phyloP scores from a whole-genome alignment of 2,888 invertebrate genomes.

The Dryomyza anilis region DNA sequence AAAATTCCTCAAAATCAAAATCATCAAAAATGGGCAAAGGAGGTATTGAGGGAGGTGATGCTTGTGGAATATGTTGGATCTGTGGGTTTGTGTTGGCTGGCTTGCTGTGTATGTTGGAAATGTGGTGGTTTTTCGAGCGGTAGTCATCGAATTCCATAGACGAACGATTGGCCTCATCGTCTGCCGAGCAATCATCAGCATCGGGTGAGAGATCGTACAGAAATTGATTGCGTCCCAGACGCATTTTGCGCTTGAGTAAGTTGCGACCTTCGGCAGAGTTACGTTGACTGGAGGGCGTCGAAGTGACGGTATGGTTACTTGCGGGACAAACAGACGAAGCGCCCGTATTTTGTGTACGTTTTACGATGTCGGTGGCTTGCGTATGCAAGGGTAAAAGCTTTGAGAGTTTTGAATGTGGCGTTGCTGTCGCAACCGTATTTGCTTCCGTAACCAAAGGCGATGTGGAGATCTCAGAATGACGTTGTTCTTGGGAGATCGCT shows the following conservation, averaged over 20 bases:
- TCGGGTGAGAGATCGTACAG: conserved; percentile 58
- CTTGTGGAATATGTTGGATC: conserved; percentile 13
- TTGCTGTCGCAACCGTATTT: conserved; percentile 36
- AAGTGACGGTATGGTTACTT: not conserved
- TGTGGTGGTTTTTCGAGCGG: too few relatives aligned
- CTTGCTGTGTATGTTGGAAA: too few relatives aligned
- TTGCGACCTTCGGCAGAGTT: conserved; percentile 52
- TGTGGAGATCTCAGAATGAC: conserved; percentile 34
- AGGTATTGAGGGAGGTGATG: conserved; percentile 42
- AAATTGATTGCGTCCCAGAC: conserved; percentile 60
- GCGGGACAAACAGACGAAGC: too few relatives aligned
- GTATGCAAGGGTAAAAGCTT: conserved; percentile 18
- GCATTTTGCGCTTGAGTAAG: conserved; percentile 57
- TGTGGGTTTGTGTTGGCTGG: conserved; percentile 15
- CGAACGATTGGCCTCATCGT: conserved; percentile 54
- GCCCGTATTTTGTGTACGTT: not conserved
- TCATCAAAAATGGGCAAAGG: conserved; percentile 64
- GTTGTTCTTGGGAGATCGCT: conserved; percentile 15
- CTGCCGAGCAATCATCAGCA: conserved; percentile 48
- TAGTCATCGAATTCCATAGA: conserved; percentile 50
- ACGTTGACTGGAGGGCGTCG: conserved; percentile 36
- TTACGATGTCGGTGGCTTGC: not conserved
- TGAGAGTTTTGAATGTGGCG: conserved; percentile 27
- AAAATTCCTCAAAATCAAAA: conserved; percentile 70
- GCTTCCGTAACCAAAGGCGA: conserved; percentile 46